Base-by-base conservation (phyloP, 35 echinoderm and acorn worm species). In the Holothuria glaberrima region DNA sequence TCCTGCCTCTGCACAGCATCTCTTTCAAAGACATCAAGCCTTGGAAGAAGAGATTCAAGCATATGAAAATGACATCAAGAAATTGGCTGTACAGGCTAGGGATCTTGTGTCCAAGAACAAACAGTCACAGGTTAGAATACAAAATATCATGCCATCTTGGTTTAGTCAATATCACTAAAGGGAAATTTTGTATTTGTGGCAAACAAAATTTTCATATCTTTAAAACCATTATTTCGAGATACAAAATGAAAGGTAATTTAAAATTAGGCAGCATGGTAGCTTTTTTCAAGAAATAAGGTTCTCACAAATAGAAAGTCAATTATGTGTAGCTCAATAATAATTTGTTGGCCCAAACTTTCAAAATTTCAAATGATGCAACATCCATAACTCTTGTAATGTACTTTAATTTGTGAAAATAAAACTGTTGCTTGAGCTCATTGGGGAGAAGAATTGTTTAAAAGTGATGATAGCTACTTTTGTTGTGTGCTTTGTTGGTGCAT, bases 1-100 rank as follows among this genome's bases (percentile, higher is more conserved):
- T 71, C 58, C 97, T 0, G 83, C 71, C 36, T 83, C 90, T 16
- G 97, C 97, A 41, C 94, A 95, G 69, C 68, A 56, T 26, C 75
- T 99, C n/a, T 68, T 91, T 27, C 93, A 95, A 59, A 92, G 94
- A 80, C 96, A 99, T 65, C 74, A 89, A 33, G 59, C 83, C 3
- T 74, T 99, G 6, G 82, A 93, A 35, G 97, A 99, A 65, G 91
- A 94, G 79, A 99, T 99, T 30, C 60, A 94, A 31, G 97, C 97
- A n/a, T 93, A 99, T 89, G 91, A 93, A 83, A 86, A 59, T 89
- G 97, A 99, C 46, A 92, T 99, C 82, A 86, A 68, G n/a, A 92
- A 94, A 68, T 92, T 99, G 5, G 75, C 75, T 44, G 90, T 94
- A 30, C 88, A 99, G 30, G 88, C 93, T 27, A 38, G 52, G 86